Percentiles rank a stretch among this genome's conserved stretches.
These are phyloP conservation scores for Vireo altiloquus DNA, from an alignment of 2,113 vertebrate species.

Conservation along the genomic window DNA sequence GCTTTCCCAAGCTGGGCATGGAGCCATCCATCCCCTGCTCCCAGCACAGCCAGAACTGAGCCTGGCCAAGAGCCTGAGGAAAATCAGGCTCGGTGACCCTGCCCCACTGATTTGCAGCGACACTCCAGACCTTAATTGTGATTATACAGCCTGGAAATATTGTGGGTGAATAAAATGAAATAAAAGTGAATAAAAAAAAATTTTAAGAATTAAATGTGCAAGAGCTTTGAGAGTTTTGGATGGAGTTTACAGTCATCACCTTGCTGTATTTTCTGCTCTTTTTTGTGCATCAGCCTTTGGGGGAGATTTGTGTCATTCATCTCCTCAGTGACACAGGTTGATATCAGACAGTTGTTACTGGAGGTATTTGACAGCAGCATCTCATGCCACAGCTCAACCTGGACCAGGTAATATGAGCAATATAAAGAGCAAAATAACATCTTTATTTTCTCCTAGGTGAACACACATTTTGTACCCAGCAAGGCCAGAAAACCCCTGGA, in stretches of 20 bases:
- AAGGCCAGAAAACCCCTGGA: neutral
- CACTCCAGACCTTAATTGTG: neutral
- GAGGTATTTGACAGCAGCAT: neutral
- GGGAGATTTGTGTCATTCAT: neutral
- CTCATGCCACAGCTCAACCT: neutral
- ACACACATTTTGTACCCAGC: neutral
- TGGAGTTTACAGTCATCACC: neutral
- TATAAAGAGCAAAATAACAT: neutral
- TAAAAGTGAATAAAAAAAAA: neutral
- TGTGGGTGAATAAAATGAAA: neutral
- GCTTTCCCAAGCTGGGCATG: neutral
- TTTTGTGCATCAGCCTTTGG: neutral
- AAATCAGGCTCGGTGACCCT: rapidly evolving
- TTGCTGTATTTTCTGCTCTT: neutral
- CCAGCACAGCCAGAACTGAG: neutral
- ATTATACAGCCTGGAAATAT: neutral
- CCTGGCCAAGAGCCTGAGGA: neutral
- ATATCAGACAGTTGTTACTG: neutral
- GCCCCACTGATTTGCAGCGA: neutral
- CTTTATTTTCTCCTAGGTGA: neutral
- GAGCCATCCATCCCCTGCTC: neutral
- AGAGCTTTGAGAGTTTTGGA: neutral
- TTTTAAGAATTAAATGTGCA: neutral
- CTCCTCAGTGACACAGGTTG: neutral
- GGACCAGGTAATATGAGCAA: neutral